A percentile compares a stretch with the other conserved stretches of the same genome.
phyloP scores from a whole-genome alignment of 2,888 invertebrate genomes.

The Rotaria magnacalcarata region DNA sequence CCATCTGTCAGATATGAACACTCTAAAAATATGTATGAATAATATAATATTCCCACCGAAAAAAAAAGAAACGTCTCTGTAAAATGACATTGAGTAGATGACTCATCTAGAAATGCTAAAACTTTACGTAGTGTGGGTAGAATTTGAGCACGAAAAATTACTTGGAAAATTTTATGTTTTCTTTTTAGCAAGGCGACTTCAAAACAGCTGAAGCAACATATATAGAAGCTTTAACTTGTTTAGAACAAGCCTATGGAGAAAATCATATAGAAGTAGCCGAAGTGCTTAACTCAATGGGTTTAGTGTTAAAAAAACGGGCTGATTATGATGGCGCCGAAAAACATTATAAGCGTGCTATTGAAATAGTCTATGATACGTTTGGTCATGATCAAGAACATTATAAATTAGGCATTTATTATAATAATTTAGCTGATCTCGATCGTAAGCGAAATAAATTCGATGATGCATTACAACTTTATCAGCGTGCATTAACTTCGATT shows the following conservation, averaged over 20 bases:
- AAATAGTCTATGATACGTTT: background rate
- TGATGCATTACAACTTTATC: background rate
- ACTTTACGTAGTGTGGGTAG: too few relatives aligned
- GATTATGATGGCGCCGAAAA: slow-evolving; percentile 23
- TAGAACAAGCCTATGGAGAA: background rate
- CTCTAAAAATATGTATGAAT: too few relatives aligned
- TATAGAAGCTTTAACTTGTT: background rate
- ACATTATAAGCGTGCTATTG: slow-evolving; percentile 7
- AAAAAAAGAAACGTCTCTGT: background rate
- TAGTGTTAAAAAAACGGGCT: slow-evolving; percentile 19
- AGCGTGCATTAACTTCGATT: background rate
- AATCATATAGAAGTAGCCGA: slow-evolving; percentile 25
- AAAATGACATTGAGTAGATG: too few relatives aligned
- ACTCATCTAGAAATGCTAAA: too few relatives aligned
- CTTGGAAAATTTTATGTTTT: background rate
- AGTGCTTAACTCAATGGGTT: slow-evolving; percentile 30
- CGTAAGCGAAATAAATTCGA: slow-evolving; percentile 22
- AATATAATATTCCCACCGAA: too few relatives aligned
- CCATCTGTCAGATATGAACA: too few relatives aligned
- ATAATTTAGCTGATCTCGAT: slow-evolving; percentile 26
- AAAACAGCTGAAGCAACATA: slow-evolving; percentile 12
- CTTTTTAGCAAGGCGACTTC: background rate
- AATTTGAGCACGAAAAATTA: too few relatives aligned
- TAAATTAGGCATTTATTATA: slow-evolving; percentile 25
- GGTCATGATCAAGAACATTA: slow-evolving; percentile 8